Evolutionary conservation across 1,140 invertebrate species (phyloP).

Genomic region (Caenorhabditis inopinata): DNA sequence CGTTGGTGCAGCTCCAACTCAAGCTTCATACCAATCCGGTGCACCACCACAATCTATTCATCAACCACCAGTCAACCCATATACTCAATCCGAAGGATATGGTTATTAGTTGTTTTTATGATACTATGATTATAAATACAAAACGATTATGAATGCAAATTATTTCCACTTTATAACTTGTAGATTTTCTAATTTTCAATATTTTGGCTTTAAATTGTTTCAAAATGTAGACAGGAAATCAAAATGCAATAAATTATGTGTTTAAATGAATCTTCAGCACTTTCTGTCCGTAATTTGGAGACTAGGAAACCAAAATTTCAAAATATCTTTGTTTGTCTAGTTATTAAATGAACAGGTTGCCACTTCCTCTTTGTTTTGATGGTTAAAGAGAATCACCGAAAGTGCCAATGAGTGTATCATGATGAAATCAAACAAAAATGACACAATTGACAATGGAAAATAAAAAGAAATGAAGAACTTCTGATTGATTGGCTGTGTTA

Average conservation of each 20-base stretch:
- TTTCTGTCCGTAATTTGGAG: background rate
- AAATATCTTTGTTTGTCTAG: background rate
- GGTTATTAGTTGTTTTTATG: background rate
- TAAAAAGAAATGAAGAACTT: background rate
- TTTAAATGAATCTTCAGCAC: background rate
- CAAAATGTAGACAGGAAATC: background rate
- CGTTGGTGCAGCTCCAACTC: background rate
- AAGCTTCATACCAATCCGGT: slow-evolving; percentile 6
- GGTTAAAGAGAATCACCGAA: background rate
- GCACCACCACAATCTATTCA: background rate
- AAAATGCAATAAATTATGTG: slow-evolving; percentile 13
- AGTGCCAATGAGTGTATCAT: slow-evolving; percentile 4
- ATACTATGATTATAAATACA: too few species aligned
- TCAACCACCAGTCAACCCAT: slow-evolving; percentile 3
- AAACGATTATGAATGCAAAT: too few species aligned
- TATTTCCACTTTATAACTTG: slow-evolving; percentile 5
- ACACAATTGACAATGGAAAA: background rate
- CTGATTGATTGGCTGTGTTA: slow-evolving; percentile 8
- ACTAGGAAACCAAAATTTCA: background rate
- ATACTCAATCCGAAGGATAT: slow-evolving; percentile 20
- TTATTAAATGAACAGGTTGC: background rate
- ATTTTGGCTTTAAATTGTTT: background rate
- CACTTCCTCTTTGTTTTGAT: slow-evolving; percentile 5
- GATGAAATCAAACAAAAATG: background rate
- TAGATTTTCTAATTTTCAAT: background rate